These are phyloP conservation scores for Tachystola acroxantha DNA, from an alignment of 2,888 invertebrate genomes.

Conservation along the genomic window DNA sequence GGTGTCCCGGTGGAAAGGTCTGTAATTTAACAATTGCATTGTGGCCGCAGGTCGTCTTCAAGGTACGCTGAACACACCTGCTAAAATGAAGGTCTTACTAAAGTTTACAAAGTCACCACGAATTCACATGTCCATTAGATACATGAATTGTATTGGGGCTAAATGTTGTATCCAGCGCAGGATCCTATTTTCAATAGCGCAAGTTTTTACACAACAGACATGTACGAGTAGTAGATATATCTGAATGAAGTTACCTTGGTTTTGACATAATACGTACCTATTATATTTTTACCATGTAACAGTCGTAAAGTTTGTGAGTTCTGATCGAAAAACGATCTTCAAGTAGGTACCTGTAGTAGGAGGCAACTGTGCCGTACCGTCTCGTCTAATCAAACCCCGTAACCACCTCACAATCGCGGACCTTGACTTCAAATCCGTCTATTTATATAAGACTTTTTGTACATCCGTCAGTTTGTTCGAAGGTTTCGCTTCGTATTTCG, in stretches of 20 bases:
- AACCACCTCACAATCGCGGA: constrained; percentile 30
- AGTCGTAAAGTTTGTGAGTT: neutral
- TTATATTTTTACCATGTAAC: neutral
- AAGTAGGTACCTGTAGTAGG: neutral
- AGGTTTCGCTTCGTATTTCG: constrained; percentile 32
- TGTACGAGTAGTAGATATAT: no score
- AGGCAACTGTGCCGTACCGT: constrained; percentile 7
- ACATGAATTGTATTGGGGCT: no score
- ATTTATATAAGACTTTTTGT: constrained; percentile 35
- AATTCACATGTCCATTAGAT: constrained; percentile 9
- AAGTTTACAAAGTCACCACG: neutral
- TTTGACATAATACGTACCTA: no score
- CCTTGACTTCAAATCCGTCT: constrained; percentile 38
- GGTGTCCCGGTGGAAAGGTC: constrained; percentile 4
- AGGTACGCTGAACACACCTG: constrained; percentile 23
- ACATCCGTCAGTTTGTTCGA: constrained; percentile 24
- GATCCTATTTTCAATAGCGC: no score
- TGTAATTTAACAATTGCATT: constrained; percentile 13
- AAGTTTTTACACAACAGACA: no score
- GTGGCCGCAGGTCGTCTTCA: constrained; percentile 16
- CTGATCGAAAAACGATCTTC: neutral
- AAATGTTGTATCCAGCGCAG: no score
- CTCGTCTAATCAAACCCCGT: constrained; percentile 29
- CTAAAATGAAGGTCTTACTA: constrained; percentile 1
- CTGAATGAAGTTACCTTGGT: no score